Percentiles rank a stretch among this genome's conserved stretches.
Evolutionary conservation across 2,888 invertebrate species (phyloP).

Genomic region (Lasioglossum leucozonium): DNA sequence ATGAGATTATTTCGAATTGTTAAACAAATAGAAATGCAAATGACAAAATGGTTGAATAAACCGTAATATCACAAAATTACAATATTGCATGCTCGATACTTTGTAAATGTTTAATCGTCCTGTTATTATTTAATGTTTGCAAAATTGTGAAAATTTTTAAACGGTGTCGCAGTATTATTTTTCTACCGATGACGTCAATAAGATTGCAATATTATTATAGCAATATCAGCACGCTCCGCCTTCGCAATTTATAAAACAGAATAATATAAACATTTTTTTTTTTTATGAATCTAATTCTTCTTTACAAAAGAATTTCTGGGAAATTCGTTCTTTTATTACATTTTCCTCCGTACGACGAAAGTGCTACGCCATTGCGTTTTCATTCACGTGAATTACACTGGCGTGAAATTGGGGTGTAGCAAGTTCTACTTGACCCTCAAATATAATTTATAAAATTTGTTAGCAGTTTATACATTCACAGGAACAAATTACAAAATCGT

Average conservation of each 20-base stretch:
- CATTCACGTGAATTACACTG: constrained; percentile 13
- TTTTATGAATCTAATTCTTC: too few relatives aligned
- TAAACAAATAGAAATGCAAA: background rate
- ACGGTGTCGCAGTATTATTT: background rate
- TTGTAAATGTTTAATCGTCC: background rate
- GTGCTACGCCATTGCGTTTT: constrained; percentile 3
- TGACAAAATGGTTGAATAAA: background rate
- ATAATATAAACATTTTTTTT: background rate
- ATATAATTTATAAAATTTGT: background rate
- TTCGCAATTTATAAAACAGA: background rate
- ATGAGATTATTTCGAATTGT: background rate
- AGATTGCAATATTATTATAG: background rate
- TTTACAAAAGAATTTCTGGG: background rate
- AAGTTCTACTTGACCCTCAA: background rate
- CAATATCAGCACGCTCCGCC: background rate
- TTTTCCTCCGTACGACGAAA: background rate
- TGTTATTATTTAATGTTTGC: background rate
- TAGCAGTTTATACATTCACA: background rate
- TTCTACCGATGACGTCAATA: background rate
- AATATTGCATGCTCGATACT: background rate
- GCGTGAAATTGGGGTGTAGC: background rate
- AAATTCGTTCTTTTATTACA: background rate
- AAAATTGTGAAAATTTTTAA: background rate
- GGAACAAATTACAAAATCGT: background rate
- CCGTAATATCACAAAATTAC: background rate